Conservation (phyloP, 2,113 vertebrate species). For the Rhipidura dahli region DNA sequence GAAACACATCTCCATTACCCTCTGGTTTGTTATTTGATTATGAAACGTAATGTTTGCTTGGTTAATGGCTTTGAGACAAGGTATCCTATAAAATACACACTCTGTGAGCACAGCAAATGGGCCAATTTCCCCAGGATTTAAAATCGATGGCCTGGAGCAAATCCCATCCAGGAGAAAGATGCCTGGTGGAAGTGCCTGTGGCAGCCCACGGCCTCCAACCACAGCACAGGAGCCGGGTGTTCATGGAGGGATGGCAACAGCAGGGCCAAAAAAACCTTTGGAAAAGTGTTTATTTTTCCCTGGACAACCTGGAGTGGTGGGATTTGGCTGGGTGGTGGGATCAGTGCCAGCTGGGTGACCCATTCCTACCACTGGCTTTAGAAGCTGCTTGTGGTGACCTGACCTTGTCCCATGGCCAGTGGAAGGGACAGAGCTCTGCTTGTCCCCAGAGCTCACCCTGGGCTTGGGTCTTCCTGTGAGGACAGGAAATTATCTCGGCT, state of each 20-base stretch:
- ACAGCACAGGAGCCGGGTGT: neutral
- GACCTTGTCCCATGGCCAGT: rapidly evolving
- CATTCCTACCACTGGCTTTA: rapidly evolving
- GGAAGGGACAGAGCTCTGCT: neutral
- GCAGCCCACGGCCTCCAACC: neutral
- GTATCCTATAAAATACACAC: neutral
- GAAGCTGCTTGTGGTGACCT: neutral
- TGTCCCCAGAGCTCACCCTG: neutral
- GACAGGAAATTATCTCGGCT: neutral
- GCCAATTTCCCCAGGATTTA: neutral
- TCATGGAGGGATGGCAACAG: neutral
- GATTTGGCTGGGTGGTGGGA: neutral
- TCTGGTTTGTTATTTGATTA: neutral
- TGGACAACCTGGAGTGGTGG: neutral
- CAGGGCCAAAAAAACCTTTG: neutral
- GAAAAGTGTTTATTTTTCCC: neutral
- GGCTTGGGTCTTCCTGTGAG: neutral
- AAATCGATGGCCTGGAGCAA: neutral
- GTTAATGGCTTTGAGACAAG: neutral
- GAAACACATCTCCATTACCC: neutral
- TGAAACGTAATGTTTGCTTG: neutral
- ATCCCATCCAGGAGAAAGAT: neutral
- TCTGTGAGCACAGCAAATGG: neutral
- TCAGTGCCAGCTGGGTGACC: neutral
- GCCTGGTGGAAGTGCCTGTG: neutral